Conservation (phyloP, 2,888 invertebrate genomes). For the Sminthurinus aureus region DNA sequence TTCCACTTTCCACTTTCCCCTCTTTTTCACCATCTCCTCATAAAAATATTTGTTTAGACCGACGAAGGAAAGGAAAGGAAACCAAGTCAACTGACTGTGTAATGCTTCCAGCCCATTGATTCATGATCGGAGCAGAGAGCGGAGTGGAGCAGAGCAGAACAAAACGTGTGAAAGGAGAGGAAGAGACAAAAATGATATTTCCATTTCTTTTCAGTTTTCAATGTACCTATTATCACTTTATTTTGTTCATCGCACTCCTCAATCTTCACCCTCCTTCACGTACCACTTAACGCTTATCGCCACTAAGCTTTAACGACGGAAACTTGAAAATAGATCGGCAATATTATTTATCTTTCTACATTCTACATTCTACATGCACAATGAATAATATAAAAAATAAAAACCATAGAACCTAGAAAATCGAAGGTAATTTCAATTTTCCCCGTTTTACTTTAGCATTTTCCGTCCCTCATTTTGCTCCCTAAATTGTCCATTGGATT, state of each 20-base stretch:
- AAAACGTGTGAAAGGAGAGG: background rate
- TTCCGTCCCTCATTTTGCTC: too few relatives aligned
- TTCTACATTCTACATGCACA: too few relatives aligned
- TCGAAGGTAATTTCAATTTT: too few relatives aligned
- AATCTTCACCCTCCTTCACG: background rate
- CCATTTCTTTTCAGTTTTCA: background rate
- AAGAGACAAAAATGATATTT: background rate
- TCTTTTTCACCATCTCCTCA: background rate
- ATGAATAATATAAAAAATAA: too few relatives aligned
- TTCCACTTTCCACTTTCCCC: constrained; percentile 4
- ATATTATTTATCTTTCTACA: too few relatives aligned
- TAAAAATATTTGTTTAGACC: too few relatives aligned
- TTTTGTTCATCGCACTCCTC: background rate
- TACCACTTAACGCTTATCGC: too few relatives aligned
- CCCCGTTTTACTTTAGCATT: too few relatives aligned
- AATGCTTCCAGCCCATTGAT: background rate
- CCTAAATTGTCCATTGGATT: too few relatives aligned
- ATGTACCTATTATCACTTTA: background rate
- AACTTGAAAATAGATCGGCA: too few relatives aligned
- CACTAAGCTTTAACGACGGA: too few relatives aligned
- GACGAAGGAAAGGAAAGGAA: background rate
- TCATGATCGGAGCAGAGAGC: background rate
- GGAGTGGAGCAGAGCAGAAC: background rate
- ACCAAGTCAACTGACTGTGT: background rate
- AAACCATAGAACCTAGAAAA: too few relatives aligned